Conservation (phyloP, 2,797 vertebrate genomes). For the Microctenopoma steveboyesi region DNA sequence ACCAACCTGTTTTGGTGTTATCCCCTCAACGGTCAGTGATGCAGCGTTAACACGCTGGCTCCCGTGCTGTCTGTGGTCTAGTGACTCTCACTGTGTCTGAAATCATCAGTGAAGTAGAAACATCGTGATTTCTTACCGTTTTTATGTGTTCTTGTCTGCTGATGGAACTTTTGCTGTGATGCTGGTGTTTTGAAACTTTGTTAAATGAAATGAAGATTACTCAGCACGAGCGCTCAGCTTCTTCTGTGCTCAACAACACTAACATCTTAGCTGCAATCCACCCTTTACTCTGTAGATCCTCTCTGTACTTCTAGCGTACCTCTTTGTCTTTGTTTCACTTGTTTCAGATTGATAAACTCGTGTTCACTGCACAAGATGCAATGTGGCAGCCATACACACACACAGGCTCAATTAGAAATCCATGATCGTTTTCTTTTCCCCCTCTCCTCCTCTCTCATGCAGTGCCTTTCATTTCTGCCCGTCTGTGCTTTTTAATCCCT, state of each 20-base stretch:
- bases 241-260: conserved; percentile 17
- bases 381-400: conserved; percentile 12
- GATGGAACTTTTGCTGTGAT: not conserved
- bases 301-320: not conserved
- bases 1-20: not conserved
- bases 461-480: not conserved
- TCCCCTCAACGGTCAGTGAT: conserved; percentile 17
- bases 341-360: conserved; percentile 12
- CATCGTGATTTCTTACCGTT: not conserved
- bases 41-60: conserved; percentile 43
- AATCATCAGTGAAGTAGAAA: conserved; percentile 24
- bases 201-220: not conserved
- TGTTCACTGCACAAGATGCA: conserved; percentile 5
- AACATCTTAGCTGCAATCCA: conserved; percentile 22
- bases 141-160: not conserved
- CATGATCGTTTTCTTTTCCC: conserved; percentile 11
- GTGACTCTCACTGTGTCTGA: conserved; percentile 17
- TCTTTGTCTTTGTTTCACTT: not conserved
- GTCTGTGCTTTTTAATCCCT: conserved; percentile 28
- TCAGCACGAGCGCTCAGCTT: not conserved
- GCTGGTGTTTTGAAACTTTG: not conserved
- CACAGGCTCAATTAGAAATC: conserved; percentile 6
- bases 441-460: conserved; percentile 1
- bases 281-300: conserved; percentile 27
- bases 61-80: conserved; percentile 9